Evolutionary conservation across 2,888 invertebrate species (phyloP), one percentile per base, ranked within the genome.

Genomic region (Arctia plantaginis): DNA sequence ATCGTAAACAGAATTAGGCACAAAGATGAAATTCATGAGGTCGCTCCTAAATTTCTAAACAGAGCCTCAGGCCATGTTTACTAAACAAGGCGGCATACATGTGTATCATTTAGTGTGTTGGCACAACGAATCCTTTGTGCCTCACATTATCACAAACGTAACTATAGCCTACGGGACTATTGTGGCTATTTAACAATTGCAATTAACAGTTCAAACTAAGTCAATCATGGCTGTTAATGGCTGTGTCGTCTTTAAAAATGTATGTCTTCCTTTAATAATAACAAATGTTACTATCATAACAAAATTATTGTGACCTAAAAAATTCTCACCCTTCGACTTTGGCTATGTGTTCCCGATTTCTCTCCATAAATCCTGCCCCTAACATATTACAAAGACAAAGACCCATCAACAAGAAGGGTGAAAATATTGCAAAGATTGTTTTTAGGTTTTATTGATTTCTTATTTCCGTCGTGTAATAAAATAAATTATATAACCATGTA

Each of bases 61-160:
- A 72, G 66, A 27, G 59, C 27, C 66, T 69, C 44, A 39, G 70
- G 39, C n/a, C 20, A 35, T 62, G 69, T 77, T 75, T 76, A 76
- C 75, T 33, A 66, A 66, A 67, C 71, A 64, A 15, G 44, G 66
- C 59, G 30, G n/a, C 68, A 71, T 62, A 72, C 69, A 73, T 59
- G 41, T 70, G 27, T 65, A 62, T 66, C 20, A 67, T 69, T 62
- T 71, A 77, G 69, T 66, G 59, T 30, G 71, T 73, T 69, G 73
- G 68, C 55, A 70, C 67, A 41, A 66, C 72, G 68, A 20, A 72
- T 66, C 75, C 82, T 75, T 77, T 79, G 72, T 76, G 82, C 77
- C 67, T 66, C 35, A 66, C 71, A 84, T 76, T 79, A 73, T 51
- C 39, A 72, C 73, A 74, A 41, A 70, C 69, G 23, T 67, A 75